phyloP scores from a whole-genome alignment of 1,140 invertebrate species.

The Aphis gossypii region DNA sequence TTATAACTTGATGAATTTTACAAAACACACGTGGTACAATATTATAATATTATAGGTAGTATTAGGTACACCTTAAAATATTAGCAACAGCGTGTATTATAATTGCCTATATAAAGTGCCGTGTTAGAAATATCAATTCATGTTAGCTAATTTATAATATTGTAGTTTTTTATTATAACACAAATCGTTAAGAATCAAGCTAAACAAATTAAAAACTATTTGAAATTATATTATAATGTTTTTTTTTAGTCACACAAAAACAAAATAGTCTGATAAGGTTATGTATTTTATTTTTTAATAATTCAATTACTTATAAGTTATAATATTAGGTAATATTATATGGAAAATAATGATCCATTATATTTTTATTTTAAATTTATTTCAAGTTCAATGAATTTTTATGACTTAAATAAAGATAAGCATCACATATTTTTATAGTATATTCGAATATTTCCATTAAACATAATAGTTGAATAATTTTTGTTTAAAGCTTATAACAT shows the following conservation, averaged over 20 bases:
- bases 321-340: too few species aligned
- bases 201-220: background rate
- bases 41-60: too few species aligned
- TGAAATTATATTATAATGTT: background rate
- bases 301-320: too few species aligned
- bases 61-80: too few species aligned
- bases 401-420: background rate
- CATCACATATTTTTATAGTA: background rate
- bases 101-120: conserved; percentile 24
- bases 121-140: background rate
- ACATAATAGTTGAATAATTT: background rate
- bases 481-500: background rate
- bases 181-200: background rate
- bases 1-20: background rate
- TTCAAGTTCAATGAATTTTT: background rate
- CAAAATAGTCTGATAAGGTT: background rate
- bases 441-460: background rate
- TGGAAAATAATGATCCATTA: background rate
- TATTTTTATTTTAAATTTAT: background rate
- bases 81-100: background rate
- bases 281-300: too few species aligned
- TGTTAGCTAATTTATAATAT: background rate
- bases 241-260: background rate
- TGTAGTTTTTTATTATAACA: background rate
- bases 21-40: background rate